A percentile compares a stretch with the other conserved stretches of the same genome.
These are phyloP conservation scores for Acipenser oxyrinchus DNA, from an alignment of 2,797 vertebrate genomes.

Conservation along the genomic window DNA sequence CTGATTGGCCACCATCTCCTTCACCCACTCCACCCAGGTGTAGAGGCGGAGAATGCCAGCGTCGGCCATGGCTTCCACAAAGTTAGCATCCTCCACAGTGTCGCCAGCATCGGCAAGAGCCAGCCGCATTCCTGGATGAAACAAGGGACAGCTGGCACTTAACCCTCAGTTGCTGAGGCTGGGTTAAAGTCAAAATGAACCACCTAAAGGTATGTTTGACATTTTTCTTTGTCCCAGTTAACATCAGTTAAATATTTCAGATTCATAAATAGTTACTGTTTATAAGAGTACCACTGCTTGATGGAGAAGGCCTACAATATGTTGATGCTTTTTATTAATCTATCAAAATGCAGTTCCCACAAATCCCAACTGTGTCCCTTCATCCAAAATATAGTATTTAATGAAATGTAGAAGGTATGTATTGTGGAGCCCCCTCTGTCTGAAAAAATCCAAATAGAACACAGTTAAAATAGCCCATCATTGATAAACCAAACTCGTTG, in stretches of 20 bases:
- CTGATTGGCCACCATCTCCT: constrained; percentile 90
- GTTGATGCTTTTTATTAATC: too few species aligned
- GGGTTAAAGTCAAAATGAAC: too few species aligned
- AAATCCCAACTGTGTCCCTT: background rate
- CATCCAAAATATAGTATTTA: background rate
- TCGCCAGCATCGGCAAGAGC: constrained; percentile 92
- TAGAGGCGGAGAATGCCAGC: constrained; percentile 91
- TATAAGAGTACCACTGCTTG: too few species aligned
- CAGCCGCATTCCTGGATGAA: constrained; percentile 81
- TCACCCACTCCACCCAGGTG: constrained; percentile 97
- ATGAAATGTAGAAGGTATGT: background rate
- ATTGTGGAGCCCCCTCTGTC: too few species aligned
- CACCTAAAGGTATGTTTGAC: too few species aligned
- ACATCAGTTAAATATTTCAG: too few species aligned
- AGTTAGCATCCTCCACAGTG: constrained; percentile 96
- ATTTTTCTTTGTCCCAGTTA: too few species aligned
- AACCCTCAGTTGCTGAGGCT: background rate
- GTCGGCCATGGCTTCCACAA: constrained; percentile 93
- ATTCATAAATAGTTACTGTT: too few species aligned
- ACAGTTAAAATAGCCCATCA: background rate
- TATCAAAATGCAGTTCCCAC: background rate
- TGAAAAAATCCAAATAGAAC: background rate
- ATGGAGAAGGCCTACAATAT: too few species aligned
- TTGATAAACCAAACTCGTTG: background rate
- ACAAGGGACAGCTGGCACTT: background rate